Evolutionary conservation across 2,888 invertebrate genomes (phyloP).

Genomic region (Nemurella pictetii): DNA sequence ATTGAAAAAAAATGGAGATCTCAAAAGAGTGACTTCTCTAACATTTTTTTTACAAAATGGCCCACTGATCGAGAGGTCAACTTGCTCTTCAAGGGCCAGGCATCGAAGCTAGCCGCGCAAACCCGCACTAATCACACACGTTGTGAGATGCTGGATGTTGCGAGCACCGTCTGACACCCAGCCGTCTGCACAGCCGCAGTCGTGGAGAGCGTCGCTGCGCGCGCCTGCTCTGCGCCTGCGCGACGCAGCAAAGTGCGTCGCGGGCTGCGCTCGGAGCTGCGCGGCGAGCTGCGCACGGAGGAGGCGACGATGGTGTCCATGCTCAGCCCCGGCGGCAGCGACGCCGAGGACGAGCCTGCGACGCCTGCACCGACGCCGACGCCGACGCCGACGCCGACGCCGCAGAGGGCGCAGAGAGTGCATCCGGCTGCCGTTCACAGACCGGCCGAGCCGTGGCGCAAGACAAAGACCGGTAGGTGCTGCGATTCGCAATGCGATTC

Average conservation of each 20-base stretch:
- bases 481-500: too few species aligned
- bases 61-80: too few species aligned
- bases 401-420: too few species aligned
- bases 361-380: background rate
- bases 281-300: background rate
- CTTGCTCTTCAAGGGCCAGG: too few species aligned
- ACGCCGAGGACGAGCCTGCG: conserved; percentile 45
- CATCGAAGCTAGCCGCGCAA: too few species aligned
- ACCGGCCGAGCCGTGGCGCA: background rate
- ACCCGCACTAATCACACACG: too few species aligned
- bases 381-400: conserved; percentile 22
- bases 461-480: conserved; percentile 15
- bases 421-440: too few species aligned
- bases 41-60: too few species aligned
- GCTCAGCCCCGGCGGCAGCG: conserved; percentile 67
- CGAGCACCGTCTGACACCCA: too few species aligned
- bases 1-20: too few species aligned
- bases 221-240: conserved; percentile 36
- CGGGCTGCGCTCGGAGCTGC: background rate
- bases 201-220: background rate
- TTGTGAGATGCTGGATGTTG: too few species aligned
- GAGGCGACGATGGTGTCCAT: conserved; percentile 64
- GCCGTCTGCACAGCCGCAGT: background rate
- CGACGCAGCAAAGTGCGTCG: conserved; percentile 15
- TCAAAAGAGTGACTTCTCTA: too few species aligned